Base-by-base conservation (phyloP, 1,140 invertebrate genomes). In the Stegodyphus mimosarum region DNA sequence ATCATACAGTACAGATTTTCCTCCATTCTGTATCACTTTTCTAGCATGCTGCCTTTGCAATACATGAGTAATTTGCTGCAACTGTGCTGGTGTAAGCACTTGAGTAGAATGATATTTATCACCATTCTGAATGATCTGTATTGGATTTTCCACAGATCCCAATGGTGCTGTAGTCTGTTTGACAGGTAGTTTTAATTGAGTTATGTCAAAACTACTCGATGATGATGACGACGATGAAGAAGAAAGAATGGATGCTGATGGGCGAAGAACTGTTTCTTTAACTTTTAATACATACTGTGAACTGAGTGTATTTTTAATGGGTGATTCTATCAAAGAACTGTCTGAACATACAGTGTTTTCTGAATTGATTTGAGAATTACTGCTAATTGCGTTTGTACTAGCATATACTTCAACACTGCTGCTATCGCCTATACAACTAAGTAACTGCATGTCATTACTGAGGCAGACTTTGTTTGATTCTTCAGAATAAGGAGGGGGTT, bases 51-150 rank as follows among this genome's bases (percentile, higher is more conserved):
- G 91, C 87, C 93, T 92, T 83, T 93, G 92, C 33, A 94, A 89
- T 73, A 93, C 92, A 75, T 93, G 91, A 83, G 93, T 92, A 60
- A 94, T 93, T 88, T 94, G 93, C 87, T 93, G 92, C 53, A 94
- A 87, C 87, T 94, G 93, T 63, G 92, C 90, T 81, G 92, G 90
- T 5, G 92, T 91, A 60, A 94, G 89, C 15, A 92, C 91, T 88
- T 94, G 93, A 74, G 93, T 90, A 86, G 93, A 93, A 75, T 89
- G 92, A 88, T 91, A 92, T 64, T 90, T 91, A 88, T 91, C 91
- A 52, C 93, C 93, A 88, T 94, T 92, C 83, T 94, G 93, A 55
- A 94, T 92, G 66, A 94, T 92, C 88, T 93, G 92, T 86, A 94
- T 93, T 6, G 93, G 93, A 89, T 94, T 94, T 87, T 92, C 92